These are phyloP conservation scores for Pterocles gutturalis DNA, from an alignment of 2,113 vertebrate species.

Conservation along the genomic window DNA sequence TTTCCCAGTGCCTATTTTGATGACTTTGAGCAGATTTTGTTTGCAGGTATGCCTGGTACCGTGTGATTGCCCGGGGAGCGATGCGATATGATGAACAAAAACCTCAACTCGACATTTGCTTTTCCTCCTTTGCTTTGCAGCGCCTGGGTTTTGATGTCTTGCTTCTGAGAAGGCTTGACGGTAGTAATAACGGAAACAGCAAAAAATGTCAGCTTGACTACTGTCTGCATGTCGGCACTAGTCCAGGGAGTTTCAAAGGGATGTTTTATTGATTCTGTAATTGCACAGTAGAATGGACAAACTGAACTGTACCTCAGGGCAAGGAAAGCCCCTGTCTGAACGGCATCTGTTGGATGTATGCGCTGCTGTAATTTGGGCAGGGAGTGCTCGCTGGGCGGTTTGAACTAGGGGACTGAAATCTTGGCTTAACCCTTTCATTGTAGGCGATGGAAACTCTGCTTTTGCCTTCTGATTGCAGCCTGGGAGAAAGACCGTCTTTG, in stretches of 20 bases:
- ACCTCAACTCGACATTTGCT: slow-evolving; percentile 37
- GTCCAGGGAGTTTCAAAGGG: slow-evolving; percentile 89
- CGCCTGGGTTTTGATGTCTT: slow-evolving; percentile 68
- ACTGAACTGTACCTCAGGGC: slow-evolving; percentile 80
- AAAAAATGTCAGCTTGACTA: slow-evolving; percentile 76
- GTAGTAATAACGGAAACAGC: slow-evolving; percentile 78
- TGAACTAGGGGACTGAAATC: slow-evolving; percentile 24
- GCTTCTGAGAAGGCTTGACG: slow-evolving; percentile 72
- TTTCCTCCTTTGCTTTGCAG: slow-evolving; percentile 60
- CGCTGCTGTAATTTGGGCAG: slow-evolving; percentile 64
- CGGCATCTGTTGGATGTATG: slow-evolving; percentile 75
- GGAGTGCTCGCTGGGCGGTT: slow-evolving; percentile 38
- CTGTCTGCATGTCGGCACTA: slow-evolving; percentile 83
- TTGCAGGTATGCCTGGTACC: not conserved
- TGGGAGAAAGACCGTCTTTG: not conserved
- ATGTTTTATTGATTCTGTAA: slow-evolving; percentile 88
- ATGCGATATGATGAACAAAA: not conserved
- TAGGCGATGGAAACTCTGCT: not conserved
- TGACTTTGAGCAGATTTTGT: not conserved
- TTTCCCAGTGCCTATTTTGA: not conserved
- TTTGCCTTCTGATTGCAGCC: not conserved
- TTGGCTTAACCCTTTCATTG: slow-evolving; percentile 49
- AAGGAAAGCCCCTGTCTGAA: slow-evolving; percentile 86
- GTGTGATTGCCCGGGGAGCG: not conserved
- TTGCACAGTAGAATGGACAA: slow-evolving; percentile 83